A percentile compares a stretch with the other conserved stretches of the same genome.
Conservation (phyloP, 2,888 invertebrate genomes). For the Dicycla oo region DNA sequence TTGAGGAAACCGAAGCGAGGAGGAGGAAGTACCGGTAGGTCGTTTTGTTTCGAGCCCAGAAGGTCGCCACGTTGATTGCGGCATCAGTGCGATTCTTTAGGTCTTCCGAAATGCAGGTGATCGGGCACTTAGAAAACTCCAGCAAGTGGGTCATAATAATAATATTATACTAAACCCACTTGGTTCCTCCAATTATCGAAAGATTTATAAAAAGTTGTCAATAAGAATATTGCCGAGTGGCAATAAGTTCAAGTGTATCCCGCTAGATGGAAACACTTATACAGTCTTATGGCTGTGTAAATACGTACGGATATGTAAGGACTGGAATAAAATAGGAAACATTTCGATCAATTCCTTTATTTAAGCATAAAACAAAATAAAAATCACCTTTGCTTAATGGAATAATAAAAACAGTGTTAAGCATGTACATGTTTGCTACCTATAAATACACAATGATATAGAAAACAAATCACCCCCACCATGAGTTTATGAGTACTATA, state of each 20-base stretch:
- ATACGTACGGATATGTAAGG: background rate
- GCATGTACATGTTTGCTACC: slow-evolving; percentile 57
- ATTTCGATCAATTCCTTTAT: slow-evolving; percentile 77
- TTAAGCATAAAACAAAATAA: slow-evolving; percentile 80
- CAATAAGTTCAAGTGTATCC: too few relatives aligned
- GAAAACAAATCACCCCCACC: slow-evolving; percentile 50
- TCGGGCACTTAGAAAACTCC: too few relatives aligned
- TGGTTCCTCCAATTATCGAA: background rate
- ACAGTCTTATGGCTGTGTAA: background rate
- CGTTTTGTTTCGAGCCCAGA: too few relatives aligned
- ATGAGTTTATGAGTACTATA: slow-evolving; percentile 47
- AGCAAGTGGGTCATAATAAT: too few relatives aligned
- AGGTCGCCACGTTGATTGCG: too few relatives aligned
- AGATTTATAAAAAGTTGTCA: background rate
- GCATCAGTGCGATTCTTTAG: too few relatives aligned
- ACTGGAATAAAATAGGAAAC: slow-evolving; percentile 13
- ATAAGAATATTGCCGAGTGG: background rate
- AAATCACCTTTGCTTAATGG: slow-evolving; percentile 68
- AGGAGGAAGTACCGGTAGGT: too few relatives aligned
- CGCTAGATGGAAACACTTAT: too few relatives aligned
- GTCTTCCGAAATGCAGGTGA: too few relatives aligned
- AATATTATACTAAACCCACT: background rate
- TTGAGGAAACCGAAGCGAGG: too few relatives aligned
- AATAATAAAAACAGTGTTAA: slow-evolving; percentile 63
- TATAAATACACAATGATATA: slow-evolving; percentile 50